Evolutionary conservation across 2,113 vertebrate genomes (phyloP).

Genomic region (Prietella phreatophila): DNA sequence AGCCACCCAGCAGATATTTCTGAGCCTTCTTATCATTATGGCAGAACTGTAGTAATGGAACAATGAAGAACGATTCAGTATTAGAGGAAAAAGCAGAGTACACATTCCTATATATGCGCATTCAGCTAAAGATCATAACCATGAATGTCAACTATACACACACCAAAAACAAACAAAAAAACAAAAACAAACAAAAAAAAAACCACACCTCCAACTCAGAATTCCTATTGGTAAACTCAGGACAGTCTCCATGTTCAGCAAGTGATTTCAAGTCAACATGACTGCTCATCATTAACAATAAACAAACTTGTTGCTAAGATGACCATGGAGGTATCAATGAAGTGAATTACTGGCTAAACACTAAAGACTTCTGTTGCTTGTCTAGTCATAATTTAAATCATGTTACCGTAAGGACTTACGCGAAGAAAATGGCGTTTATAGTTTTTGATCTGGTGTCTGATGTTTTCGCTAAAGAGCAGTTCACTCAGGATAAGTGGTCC

Average conservation of each 20-base stretch:
- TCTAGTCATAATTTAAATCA: neutral
- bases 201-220: neutral
- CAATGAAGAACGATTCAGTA: neutral
- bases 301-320: neutral
- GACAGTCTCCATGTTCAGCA: neutral
- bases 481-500: constrained; percentile 95
- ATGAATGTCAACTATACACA: neutral
- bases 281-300: neutral
- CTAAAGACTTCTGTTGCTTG: neutral
- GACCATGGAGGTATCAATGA: neutral
- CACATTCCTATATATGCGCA: neutral
- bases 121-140: neutral
- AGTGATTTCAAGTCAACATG: neutral
- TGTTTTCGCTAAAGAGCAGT: constrained; percentile 93
- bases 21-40: constrained; percentile 98
- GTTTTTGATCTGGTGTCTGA: constrained; percentile 95
- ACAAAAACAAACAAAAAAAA: too few relatives aligned
- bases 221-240: neutral
- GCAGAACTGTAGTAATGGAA: constrained; percentile 79
- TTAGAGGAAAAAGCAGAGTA: neutral
- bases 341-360: neutral
- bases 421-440: constrained; percentile 95
- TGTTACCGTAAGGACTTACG: constrained; percentile 69
- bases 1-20: constrained; percentile 90
- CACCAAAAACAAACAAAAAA: too few relatives aligned